These are phyloP conservation scores for Keiferia lycopersicella DNA, from an alignment of 2,888 invertebrate species.

Conservation along the genomic window DNA sequence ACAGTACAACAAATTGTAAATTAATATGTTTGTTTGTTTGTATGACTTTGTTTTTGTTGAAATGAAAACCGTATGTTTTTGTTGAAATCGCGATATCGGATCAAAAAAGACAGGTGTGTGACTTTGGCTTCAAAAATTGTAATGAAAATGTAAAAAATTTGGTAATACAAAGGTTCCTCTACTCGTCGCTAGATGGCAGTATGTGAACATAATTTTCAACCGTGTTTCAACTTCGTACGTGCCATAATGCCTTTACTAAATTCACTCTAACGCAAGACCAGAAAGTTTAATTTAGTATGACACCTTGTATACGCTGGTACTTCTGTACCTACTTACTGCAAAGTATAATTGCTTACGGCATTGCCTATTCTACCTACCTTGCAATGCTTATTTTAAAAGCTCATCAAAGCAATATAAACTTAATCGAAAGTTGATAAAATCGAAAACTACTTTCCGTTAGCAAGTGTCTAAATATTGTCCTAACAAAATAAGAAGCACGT, in stretches of 20 bases:
- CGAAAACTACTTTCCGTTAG: slow-evolving; percentile 9
- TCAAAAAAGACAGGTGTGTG: too few relatives aligned
- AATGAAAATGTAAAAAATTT: neutral
- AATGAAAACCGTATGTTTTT: too few relatives aligned
- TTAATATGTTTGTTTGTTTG: too few relatives aligned
- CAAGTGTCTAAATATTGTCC: neutral
- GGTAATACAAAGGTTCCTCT: neutral
- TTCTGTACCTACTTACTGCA: neutral
- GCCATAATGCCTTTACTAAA: neutral
- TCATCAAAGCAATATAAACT: slow-evolving; percentile 14
- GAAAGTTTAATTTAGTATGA: neutral
- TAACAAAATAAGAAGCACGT: neutral
- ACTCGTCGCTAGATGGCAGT: slow-evolving; percentile 9
- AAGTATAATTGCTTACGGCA: neutral
- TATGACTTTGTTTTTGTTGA: too few relatives aligned
- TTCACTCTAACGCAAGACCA: neutral
- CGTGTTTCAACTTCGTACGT: neutral
- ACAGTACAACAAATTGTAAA: too few relatives aligned
- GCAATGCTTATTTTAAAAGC: neutral
- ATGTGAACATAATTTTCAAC: too few relatives aligned
- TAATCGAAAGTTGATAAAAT: slow-evolving; percentile 14
- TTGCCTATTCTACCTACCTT: neutral
- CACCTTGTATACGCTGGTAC: too few relatives aligned
- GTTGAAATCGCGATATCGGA: too few relatives aligned
- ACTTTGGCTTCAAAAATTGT: too few relatives aligned